phyloP scores from a whole-genome alignment of 2,888 invertebrate species.

The Tachina grossa region DNA sequence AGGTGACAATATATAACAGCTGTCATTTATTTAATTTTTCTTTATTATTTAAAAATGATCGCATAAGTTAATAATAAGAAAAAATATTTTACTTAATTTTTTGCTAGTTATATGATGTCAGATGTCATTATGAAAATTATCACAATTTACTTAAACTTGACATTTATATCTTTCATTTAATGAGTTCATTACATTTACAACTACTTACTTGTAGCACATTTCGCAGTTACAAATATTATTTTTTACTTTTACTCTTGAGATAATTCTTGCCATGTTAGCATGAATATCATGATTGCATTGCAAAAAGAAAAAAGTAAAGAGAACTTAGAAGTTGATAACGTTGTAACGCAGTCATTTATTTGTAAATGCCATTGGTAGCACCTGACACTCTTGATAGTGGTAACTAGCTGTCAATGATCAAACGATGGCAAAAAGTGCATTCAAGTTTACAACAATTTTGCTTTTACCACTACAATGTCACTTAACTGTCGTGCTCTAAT shows the following conservation, averaged over 20 bases:
- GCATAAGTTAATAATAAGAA: no score
- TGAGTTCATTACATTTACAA: not conserved
- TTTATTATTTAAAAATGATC: no score
- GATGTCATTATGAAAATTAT: not conserved
- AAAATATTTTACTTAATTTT: no score
- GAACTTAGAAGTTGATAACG: slow-evolving; percentile 50
- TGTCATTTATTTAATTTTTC: no score
- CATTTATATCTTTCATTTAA: not conserved
- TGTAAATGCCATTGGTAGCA: slow-evolving; percentile 70
- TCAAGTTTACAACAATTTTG: slow-evolving; percentile 63
- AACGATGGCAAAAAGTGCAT: slow-evolving; percentile 66
- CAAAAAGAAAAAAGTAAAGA: not conserved
- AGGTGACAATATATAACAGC: no score
- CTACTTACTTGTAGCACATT: not conserved
- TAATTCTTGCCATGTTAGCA: not conserved
- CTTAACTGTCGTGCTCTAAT: slow-evolving; percentile 68
- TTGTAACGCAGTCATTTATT: slow-evolving; percentile 63
- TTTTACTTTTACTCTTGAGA: not conserved
- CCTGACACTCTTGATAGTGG: slow-evolving; percentile 70
- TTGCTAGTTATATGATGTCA: no score
- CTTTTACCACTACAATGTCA: slow-evolving; percentile 68
- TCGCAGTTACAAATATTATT: not conserved
- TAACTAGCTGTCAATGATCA: slow-evolving; percentile 71
- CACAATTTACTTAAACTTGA: not conserved
- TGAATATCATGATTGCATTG: not conserved